Evolutionary conservation across 2,888 invertebrate genomes (phyloP), one percentile per base, ranked within the genome.

Genomic region (Aphrophora alni): DNA sequence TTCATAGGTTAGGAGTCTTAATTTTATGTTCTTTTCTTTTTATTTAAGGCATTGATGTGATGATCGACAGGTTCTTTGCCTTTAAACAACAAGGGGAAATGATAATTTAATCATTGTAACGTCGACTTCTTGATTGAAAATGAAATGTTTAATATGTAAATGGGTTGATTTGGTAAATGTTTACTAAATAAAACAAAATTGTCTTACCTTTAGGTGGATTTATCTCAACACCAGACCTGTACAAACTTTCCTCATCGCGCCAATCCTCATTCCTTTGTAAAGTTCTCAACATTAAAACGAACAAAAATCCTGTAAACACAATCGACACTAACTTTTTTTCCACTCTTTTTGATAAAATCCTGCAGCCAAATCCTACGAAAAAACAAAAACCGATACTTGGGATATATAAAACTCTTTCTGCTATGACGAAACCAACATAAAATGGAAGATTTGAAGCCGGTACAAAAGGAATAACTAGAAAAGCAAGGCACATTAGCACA

Each of bases 391-490:
- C 98, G 87, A 98, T 96, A 90, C 97, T 98, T 77, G 98, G 98
- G 88, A 98, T 92, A 90, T 98, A 99, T 84, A 99, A 91, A 84
- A 98, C 94, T 84, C 98, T 92, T 90, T 99, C 99, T 82, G 98
- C 99, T 79, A 98, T 95, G 85, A 99, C 98, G 89, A 99, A 99
- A 75, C 99, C 99, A 82, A 99, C 98, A 89, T 98, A 98, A 90
- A 98, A 98, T 89, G 98, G 94, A 86, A 98, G 90, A 91, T 99
- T 99, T 86, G 97, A 95, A 83, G 98, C 98, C 84, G 98, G 98
- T 87, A 98, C 91, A 90, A 98, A 98, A 83, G 98, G 98, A 85
- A 98, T 90, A 85, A 95, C 92, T 87, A 98, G 92, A 87, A 98
- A 93, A 73, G 92, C 90, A 81, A 92, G 84, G 27, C 90, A 88